Evolutionary conservation across 2,113 vertebrate species (phyloP).

Genomic region (Abramis brama): DNA sequence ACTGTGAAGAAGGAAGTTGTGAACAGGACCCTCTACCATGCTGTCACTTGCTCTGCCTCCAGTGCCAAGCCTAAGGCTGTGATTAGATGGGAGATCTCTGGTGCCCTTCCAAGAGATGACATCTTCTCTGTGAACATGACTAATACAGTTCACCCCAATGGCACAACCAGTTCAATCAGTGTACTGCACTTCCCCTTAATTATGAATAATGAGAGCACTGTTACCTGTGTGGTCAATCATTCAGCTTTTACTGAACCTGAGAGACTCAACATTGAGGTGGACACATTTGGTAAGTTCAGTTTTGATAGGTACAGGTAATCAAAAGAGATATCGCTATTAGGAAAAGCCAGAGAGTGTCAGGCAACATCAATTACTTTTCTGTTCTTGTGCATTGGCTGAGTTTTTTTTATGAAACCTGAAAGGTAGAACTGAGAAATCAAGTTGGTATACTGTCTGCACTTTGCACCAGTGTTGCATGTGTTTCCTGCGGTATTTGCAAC

Average conservation of each 20-base stretch:
- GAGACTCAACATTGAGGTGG: slow-evolving; percentile 57
- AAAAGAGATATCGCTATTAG: not conserved
- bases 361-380: not conserved
- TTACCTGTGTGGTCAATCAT: slow-evolving; percentile 69
- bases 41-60: slow-evolving; percentile 65
- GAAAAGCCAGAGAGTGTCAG: not conserved
- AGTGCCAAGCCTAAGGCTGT: slow-evolving; percentile 63
- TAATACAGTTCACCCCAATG: slow-evolving; percentile 54
- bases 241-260: slow-evolving; percentile 58
- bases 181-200: slow-evolving; percentile 69
- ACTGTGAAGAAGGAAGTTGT: slow-evolving; percentile 56
- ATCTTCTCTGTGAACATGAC: slow-evolving; percentile 52
- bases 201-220: slow-evolving; percentile 66
- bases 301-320: not conserved
- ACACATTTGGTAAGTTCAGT: slow-evolving; percentile 50
- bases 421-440: not conserved
- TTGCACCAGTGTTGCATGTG: not conserved
- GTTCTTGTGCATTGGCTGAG: not conserved
- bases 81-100: slow-evolving; percentile 68
- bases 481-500: slow-evolving; percentile 42
- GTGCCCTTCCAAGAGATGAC: slow-evolving; percentile 34
- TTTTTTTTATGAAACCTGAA: not conserved
- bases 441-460: not conserved
- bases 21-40: slow-evolving; percentile 68
- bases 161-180: slow-evolving; percentile 66